These are phyloP conservation scores for Artemisiospiza belli DNA, from an alignment of 2,113 vertebrate genomes.

Conservation along the genomic window DNA sequence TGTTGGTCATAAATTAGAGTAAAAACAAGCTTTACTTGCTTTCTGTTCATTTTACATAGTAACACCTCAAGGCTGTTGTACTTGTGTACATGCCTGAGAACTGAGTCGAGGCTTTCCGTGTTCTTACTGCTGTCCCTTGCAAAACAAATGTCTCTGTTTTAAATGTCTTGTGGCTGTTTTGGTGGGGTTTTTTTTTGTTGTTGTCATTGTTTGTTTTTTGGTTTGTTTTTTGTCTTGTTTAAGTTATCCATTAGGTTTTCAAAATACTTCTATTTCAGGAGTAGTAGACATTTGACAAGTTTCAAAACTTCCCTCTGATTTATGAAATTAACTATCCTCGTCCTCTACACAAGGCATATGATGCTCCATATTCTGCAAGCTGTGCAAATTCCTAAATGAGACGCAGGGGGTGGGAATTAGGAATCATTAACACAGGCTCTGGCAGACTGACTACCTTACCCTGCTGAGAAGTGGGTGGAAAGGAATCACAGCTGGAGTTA, in stretches of 20 bases:
- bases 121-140: background rate
- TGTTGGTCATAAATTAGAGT: background rate
- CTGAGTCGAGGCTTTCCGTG: background rate
- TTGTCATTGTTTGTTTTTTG: background rate
- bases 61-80: background rate
- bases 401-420: background rate
- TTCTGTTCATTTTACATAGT: background rate
- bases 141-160: background rate
- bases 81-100: accelerated
- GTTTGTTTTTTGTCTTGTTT: background rate
- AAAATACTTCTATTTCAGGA: background rate
- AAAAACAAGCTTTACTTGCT: background rate
- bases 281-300: background rate
- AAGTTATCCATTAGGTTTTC: background rate
- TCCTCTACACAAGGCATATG: background rate
- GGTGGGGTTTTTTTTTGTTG: background rate
- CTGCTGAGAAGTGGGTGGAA: background rate
- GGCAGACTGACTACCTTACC: background rate
- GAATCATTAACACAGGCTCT: background rate
- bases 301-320: background rate
- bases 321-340: background rate
- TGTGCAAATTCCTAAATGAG: background rate
- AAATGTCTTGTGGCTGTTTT: background rate
- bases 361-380: background rate
- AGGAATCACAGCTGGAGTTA: background rate